Evolutionary conservation across 2,113 vertebrate genomes (phyloP).

Genomic region (Pangasianodon hypophthalmus): DNA sequence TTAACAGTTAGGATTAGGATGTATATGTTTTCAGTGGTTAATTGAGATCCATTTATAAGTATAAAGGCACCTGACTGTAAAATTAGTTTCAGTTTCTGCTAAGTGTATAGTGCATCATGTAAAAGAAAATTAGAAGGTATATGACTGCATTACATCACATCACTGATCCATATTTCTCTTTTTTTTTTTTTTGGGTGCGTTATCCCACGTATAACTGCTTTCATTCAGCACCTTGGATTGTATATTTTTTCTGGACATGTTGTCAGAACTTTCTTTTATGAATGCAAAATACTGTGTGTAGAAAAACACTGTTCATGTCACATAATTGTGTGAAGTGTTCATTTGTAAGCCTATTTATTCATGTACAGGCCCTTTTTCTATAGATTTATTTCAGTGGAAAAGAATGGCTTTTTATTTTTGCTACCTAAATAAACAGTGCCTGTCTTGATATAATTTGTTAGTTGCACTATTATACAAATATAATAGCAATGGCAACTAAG

Average conservation of each 20-base stretch:
- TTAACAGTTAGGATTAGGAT: not conserved
- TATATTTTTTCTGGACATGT: not conserved
- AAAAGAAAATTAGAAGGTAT: not conserved
- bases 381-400: not conserved
- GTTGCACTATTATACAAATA: not conserved
- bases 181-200: not conserved
- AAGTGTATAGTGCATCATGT: not conserved
- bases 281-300: not conserved
- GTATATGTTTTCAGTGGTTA: not conserved
- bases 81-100: not conserved
- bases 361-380: constrained; percentile 33
- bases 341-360: not conserved
- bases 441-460: not conserved
- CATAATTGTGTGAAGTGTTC: not conserved
- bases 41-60: not conserved
- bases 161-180: not conserved
- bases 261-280: not conserved
- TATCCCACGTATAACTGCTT: not conserved
- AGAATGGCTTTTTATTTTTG: constrained; percentile 27
- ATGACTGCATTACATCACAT: not conserved
- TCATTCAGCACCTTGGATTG: not conserved
- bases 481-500: not conserved
- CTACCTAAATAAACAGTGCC: constrained; percentile 37
- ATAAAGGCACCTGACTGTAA: not conserved
- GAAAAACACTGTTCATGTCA: not conserved